A percentile compares a stretch with the other conserved stretches of the same genome.
Evolutionary conservation across 2,888 invertebrate species (phyloP).

Genomic region (Carpatolechia fugitivella): DNA sequence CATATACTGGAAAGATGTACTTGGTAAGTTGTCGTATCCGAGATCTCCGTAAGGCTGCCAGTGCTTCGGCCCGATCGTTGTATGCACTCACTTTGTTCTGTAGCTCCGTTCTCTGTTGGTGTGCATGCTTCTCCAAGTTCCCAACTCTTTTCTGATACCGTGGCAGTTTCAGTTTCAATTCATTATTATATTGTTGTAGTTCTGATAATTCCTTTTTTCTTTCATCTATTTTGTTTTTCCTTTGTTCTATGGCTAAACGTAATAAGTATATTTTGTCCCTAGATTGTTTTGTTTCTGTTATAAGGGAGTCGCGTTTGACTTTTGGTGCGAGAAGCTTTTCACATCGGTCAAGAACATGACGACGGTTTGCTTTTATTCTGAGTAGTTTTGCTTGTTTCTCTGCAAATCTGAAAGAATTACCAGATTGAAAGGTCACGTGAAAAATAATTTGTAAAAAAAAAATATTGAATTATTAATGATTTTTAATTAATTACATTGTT

Average conservation of each 20-base stretch:
- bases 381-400: constrained; percentile 82
- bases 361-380: constrained; percentile 77
- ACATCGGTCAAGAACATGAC: constrained; percentile 78
- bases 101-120: constrained; percentile 51
- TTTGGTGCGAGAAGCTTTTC: constrained; percentile 59
- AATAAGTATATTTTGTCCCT: constrained; percentile 64
- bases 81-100: constrained; percentile 50
- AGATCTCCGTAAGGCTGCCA: constrained; percentile 59
- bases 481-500: too few species aligned
- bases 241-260: constrained; percentile 65
- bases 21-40: constrained; percentile 65
- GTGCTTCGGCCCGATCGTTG: constrained; percentile 48
- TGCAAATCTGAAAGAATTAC: constrained; percentile 69
- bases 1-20: constrained; percentile 73
- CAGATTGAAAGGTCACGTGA: background rate
- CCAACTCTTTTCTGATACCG: constrained; percentile 67
- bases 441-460: background rate
- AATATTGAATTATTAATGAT: too few species aligned
- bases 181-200: constrained; percentile 54
- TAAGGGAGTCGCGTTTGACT: constrained; percentile 57
- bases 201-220: constrained; percentile 48
- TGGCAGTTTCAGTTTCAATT: constrained; percentile 58
- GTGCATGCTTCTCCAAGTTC: constrained; percentile 53
- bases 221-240: constrained; percentile 53
- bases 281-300: constrained; percentile 64